Base-by-base conservation (phyloP, 2,888 invertebrate species). In the Eupithecia vulgata region DNA sequence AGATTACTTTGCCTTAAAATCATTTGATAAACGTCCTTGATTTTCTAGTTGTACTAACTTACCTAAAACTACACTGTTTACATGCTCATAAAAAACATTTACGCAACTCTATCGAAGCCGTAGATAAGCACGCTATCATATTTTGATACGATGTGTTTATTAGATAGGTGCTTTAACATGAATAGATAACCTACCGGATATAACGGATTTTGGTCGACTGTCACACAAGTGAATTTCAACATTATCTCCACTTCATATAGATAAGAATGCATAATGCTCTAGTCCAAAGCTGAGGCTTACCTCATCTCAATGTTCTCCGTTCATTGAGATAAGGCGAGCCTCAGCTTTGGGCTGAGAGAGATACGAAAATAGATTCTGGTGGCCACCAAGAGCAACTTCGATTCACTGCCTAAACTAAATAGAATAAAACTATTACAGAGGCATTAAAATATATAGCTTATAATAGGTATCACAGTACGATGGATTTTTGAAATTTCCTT, bases 131-230 rank as follows among this genome's bases (percentile, higher is more conserved):
- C 62, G 10, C 34, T 64, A 37, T 64, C 62, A n/a, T 64, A 17
- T n/a, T 10, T 35, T 37, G 62, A 64, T 64, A 64, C 1, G 17
- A 35, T 0, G 21, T n/a, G 30, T 35, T 35, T n/a, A 37, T 13
- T 64, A 64, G 35, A 64, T 37, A 64, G 62, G 62, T 35, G 21
- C 37, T 64, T 64, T 35, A 64, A 64, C 37, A 37, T 12, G 8
- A 34, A 52, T 30, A n/a, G 62, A 62, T 62, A 62, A 62, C 17
- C 62, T 37, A 64, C 37, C 35, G 62, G 62, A 12, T 12, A 0
- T 37, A 35, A 34, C 17, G 62, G 35, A 57, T 25, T 25, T n/a
- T 25, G 13, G 25, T 57, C n/a, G 57, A 57, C 57, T 57, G 57
- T 8, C n/a, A 21, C 52, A 52, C 21, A 52, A 52, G 52, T 48